Conservation (phyloP, 2,888 invertebrate species). For the Alitta virens region DNA sequence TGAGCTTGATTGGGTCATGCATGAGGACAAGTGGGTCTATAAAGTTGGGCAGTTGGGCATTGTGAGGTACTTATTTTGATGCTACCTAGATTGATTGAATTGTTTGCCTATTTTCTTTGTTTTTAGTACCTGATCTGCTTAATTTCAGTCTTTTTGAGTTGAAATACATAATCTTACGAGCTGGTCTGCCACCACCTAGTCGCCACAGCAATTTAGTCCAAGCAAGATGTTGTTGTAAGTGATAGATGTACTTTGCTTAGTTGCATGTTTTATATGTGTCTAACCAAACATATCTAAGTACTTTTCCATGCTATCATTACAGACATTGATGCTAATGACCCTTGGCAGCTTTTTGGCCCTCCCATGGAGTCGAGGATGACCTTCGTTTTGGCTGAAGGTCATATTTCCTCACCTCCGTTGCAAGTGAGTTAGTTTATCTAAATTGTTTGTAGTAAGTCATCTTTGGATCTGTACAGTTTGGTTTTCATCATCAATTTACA, state of each 20-base stretch:
- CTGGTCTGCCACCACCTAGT: constrained; percentile 35
- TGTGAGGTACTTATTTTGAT: constrained; percentile 36
- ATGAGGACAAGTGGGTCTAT: constrained; percentile 35
- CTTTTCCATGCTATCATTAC: constrained; percentile 12
- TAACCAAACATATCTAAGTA: too few relatives aligned
- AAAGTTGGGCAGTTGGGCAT: constrained; percentile 44
- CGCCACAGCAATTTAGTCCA: constrained; percentile 24
- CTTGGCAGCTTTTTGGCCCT: constrained; percentile 39
- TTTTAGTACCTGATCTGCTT: too few relatives aligned
- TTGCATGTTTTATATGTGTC: too few relatives aligned
- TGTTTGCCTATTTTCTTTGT: too few relatives aligned
- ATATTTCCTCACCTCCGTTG: constrained; percentile 43
- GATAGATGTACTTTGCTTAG: too few relatives aligned
- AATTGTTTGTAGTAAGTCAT: too few relatives aligned
- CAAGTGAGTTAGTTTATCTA: too few relatives aligned
- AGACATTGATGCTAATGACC: constrained; percentile 37
- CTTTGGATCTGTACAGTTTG: too few relatives aligned
- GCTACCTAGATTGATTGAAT: too few relatives aligned
- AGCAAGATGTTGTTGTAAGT: constrained; percentile 11
- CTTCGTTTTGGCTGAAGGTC: constrained; percentile 42
- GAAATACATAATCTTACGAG: constrained; percentile 37
- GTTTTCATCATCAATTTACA: too few relatives aligned
- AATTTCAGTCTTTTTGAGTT: constrained; percentile 48
- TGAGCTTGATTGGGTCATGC: constrained; percentile 5
- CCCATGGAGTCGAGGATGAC: constrained; percentile 38